phyloP scores from a whole-genome alignment of 2,113 vertebrate species.

The Ardeotis arabs region DNA sequence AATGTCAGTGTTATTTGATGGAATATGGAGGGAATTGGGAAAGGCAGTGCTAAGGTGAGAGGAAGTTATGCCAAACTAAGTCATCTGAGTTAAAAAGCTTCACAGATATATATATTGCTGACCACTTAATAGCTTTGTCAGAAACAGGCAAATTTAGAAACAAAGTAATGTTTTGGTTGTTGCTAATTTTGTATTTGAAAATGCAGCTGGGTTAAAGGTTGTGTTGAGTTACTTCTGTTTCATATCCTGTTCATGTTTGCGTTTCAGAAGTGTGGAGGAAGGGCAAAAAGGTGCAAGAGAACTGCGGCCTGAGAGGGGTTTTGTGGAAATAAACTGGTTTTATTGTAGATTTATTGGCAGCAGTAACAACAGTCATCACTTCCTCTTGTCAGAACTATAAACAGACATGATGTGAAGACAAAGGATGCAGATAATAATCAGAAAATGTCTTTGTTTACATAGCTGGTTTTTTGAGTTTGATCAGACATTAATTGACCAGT shows the following conservation, averaged over 20 bases:
- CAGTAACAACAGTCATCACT: not conserved
- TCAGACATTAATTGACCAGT: not conserved
- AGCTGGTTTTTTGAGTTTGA: not conserved
- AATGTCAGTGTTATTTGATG: not conserved
- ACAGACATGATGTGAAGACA: not conserved
- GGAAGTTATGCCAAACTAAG: not conserved
- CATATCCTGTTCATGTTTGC: not conserved
- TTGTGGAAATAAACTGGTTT: not conserved
- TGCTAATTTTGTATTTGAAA: constrained; percentile 24
- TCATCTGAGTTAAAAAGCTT: not conserved
- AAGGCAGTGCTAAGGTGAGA: not conserved
- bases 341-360: not conserved
- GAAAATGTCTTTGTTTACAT: not conserved
- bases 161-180: not conserved
- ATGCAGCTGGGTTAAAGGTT: not conserved
- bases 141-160: not conserved
- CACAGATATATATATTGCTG: not conserved
- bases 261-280: not conserved
- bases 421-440: constrained; percentile 3
- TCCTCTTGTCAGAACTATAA: constrained; percentile 10
- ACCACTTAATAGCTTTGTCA: not conserved
- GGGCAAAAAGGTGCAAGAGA: not conserved
- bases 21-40: not conserved
- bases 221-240: not conserved
- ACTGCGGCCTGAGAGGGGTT: not conserved